Conservation (phyloP, 2,113 vertebrate genomes). For the Jacana jacana region DNA sequence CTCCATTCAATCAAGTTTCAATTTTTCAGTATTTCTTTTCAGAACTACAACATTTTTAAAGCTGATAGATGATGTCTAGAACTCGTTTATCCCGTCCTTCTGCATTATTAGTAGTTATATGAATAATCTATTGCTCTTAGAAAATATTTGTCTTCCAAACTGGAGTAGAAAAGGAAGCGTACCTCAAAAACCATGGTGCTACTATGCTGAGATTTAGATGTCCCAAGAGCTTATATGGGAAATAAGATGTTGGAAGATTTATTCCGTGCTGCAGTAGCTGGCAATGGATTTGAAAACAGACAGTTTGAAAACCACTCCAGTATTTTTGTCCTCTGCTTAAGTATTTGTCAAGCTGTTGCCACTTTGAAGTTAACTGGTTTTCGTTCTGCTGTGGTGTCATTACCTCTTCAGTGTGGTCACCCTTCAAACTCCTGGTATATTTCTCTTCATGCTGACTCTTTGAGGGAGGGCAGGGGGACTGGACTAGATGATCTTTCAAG, state of each 20-base stretch:
- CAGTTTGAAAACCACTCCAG: background rate
- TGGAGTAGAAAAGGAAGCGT: conserved; percentile 5
- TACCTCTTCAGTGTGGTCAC: background rate
- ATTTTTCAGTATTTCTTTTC: conserved; percentile 41
- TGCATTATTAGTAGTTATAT: conserved; percentile 28
- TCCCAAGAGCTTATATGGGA: background rate
- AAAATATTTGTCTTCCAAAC: conserved; percentile 54
- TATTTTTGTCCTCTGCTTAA: background rate
- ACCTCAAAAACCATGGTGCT: conserved; percentile 27
- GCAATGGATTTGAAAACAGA: conserved; percentile 33
- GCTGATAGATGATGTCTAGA: background rate
- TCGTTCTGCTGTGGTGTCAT: background rate
- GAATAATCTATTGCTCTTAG: background rate
- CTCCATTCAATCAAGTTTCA: conserved; percentile 58
- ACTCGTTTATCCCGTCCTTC: conserved; percentile 20
- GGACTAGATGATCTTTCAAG: too few species aligned
- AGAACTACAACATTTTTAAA: conserved; percentile 41
- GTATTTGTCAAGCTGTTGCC: background rate
- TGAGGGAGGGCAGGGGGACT: too few species aligned
- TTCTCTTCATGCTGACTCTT: background rate
- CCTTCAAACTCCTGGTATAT: background rate
- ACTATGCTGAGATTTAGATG: conserved; percentile 34
- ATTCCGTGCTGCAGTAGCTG: conserved; percentile 22
- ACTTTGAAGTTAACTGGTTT: background rate
- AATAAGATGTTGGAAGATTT: conserved; percentile 48